Percentiles rank a stretch among this genome's conserved stretches.
Conservation (phyloP, 1,140 invertebrate genomes). For the Delia radicum region DNA sequence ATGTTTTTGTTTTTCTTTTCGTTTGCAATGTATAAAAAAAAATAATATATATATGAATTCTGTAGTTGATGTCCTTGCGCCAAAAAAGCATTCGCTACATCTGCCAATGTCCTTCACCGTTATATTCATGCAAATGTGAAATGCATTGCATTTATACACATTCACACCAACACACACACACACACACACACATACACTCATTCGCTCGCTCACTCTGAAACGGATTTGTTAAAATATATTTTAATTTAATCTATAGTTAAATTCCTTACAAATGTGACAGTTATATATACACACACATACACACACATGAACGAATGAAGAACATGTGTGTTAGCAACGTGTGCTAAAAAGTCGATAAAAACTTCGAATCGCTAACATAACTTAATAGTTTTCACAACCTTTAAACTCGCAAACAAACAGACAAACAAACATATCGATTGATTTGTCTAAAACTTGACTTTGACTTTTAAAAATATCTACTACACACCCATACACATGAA, state of each 20-base stretch:
- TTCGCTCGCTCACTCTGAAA: not conserved
- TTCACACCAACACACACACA: not conserved
- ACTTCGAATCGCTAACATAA: not conserved
- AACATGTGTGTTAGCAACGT: not conserved
- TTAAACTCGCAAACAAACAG: no score
- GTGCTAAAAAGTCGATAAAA: not conserved
- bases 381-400: not conserved
- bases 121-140: slow-evolving; percentile 14
- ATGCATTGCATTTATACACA: not conserved
- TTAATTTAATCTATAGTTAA: not conserved
- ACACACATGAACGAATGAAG: not conserved
- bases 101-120: slow-evolving; percentile 29
- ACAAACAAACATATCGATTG: not conserved
- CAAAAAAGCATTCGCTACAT: slow-evolving; percentile 28
- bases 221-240: not conserved
- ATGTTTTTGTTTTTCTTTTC: not conserved
- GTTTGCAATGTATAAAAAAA: not conserved
- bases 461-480: not conserved
- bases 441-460: not conserved
- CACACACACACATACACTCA: no score
- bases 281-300: not conserved
- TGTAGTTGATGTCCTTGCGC: slow-evolving; percentile 29
- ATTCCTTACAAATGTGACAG: not conserved
- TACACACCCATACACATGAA: not conserved
- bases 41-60: no score